These are phyloP conservation scores for Holacanthella duospinosa DNA, from an alignment of 2,888 invertebrate genomes.

Conservation along the genomic window DNA sequence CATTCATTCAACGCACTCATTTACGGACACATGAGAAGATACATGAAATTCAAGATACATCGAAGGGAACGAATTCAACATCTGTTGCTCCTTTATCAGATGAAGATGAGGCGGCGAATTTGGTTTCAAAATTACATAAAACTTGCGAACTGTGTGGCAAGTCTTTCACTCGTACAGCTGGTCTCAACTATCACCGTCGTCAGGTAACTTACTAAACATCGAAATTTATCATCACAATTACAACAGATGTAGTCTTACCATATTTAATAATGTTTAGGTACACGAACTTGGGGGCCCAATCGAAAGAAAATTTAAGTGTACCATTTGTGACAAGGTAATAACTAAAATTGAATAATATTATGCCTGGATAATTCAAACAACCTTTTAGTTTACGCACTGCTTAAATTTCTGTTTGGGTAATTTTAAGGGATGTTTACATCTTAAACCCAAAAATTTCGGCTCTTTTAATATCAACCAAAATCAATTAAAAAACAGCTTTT, in stretches of 20 bases:
- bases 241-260: too few species aligned
- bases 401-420: too few species aligned
- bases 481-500: too few species aligned
- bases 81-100: too few species aligned
- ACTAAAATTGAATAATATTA: too few species aligned
- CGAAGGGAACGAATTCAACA: too few species aligned
- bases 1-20: not conserved
- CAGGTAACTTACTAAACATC: too few species aligned
- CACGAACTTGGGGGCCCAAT: not conserved
- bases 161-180: not conserved
- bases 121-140: not conserved
- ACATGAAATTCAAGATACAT: not conserved
- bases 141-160: not conserved
- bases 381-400: too few species aligned
- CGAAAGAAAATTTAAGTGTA: not conserved
- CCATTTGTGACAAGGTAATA: not conserved
- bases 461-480: too few species aligned
- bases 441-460: too few species aligned
- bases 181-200: not conserved
- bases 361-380: too few species aligned
- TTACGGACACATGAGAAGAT: not conserved
- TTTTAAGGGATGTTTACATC: too few species aligned
- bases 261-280: not conserved
- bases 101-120: not conserved
- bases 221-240: not conserved